Evolutionary conservation across 2,888 invertebrate genomes (phyloP).

Genomic region (Cephus nigrinus): DNA sequence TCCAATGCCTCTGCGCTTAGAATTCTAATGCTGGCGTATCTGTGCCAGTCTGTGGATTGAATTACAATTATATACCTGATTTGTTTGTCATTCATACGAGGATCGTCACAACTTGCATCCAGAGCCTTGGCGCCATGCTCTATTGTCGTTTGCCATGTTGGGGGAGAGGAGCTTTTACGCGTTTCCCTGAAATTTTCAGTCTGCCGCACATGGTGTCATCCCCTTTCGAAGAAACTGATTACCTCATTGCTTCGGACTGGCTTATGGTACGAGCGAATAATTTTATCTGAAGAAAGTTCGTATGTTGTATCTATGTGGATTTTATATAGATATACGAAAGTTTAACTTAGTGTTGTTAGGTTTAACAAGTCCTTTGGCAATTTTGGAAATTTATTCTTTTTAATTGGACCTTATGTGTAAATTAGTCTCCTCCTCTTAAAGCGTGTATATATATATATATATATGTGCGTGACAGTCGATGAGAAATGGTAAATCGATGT

Average conservation of each 20-base stretch:
- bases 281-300: not conserved
- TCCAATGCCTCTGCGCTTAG: not conserved
- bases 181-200: not conserved
- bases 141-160: constrained; percentile 27
- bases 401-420: not conserved
- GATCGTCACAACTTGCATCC: constrained; percentile 29
- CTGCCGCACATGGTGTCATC: not conserved
- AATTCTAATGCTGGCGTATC: constrained; percentile 30
- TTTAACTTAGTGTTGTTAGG: no score
- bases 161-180: not conserved
- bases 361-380: no score
- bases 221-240: not conserved
- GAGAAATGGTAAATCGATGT: not conserved
- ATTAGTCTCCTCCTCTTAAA: not conserved
- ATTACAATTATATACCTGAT: constrained; percentile 45
- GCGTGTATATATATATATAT: no score
- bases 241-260: not conserved
- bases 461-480: not conserved
- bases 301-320: not conserved
- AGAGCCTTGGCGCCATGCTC: constrained; percentile 42
- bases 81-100: constrained; percentile 42
- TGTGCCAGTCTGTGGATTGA: constrained; percentile 51
- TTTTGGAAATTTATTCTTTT: not conserved
- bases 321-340: not conserved
- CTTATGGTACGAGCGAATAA: not conserved